These are phyloP conservation scores for Melanotaenia duboulayi DNA, from an alignment of 2,113 vertebrate species.

Conservation along the genomic window DNA sequence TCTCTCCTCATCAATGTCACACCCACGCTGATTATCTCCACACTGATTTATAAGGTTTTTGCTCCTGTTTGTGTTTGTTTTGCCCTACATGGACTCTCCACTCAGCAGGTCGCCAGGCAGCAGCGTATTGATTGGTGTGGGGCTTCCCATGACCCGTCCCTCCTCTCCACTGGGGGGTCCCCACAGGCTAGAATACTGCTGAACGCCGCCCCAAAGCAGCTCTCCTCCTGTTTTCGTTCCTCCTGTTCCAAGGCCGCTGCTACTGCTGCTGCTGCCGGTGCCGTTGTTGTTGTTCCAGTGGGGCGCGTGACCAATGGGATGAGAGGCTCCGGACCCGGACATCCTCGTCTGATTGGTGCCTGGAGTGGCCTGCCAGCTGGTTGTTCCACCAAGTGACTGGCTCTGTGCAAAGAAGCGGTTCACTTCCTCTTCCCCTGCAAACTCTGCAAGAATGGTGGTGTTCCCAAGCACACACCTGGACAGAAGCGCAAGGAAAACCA, in stretches of 20 bases:
- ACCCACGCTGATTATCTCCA: slow-evolving; percentile 83
- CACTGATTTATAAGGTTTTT: slow-evolving; percentile 84
- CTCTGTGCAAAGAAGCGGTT: slow-evolving; percentile 97
- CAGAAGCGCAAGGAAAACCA: not conserved
- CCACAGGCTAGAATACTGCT: slow-evolving; percentile 96
- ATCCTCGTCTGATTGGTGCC: slow-evolving; percentile 88
- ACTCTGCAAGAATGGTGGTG: slow-evolving; percentile 97
- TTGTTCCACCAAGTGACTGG: slow-evolving; percentile 90
- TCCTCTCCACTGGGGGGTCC: slow-evolving; percentile 91
- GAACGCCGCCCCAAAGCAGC: slow-evolving; percentile 90
- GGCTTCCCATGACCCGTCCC: slow-evolving; percentile 91
- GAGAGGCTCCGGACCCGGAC: slow-evolving; percentile 81
- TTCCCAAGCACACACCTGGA: slow-evolving; percentile 94
- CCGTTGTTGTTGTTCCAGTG: slow-evolving; percentile 90
- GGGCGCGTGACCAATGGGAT: slow-evolving; percentile 86
- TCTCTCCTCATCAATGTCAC: slow-evolving; percentile 64
- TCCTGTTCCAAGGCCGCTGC: slow-evolving; percentile 61
- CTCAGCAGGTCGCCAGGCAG: slow-evolving; percentile 96
- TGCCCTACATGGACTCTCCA: slow-evolving; percentile 91
- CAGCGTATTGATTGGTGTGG: slow-evolving; percentile 93
- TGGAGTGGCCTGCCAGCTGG: slow-evolving; percentile 94
- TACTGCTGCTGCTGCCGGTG: slow-evolving; percentile 60
- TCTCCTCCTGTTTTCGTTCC: slow-evolving; percentile 84
- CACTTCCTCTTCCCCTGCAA: slow-evolving; percentile 95
- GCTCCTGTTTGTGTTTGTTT: slow-evolving; percentile 71